Evolutionary conservation across 2,888 invertebrate genomes (phyloP).

Genomic region (Synanthedon tipuliformis): DNA sequence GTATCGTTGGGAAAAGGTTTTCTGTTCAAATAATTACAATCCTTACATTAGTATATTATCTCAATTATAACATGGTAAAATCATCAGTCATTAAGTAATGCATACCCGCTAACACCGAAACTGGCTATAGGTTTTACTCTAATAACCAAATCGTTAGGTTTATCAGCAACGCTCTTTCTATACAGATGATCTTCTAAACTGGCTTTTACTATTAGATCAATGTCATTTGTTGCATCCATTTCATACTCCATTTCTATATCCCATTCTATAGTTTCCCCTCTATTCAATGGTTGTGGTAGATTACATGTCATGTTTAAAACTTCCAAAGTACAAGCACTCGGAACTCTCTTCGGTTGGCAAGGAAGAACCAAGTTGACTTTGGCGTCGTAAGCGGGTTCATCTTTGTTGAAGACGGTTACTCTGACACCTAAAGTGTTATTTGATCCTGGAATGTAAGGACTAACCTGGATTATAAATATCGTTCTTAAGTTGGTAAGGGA

Average conservation of each 20-base stretch:
- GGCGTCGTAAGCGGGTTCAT: slow-evolving; percentile 55
- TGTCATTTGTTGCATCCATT: slow-evolving; percentile 18
- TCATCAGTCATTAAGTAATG: slow-evolving; percentile 1
- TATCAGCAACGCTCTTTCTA: slow-evolving; percentile 28
- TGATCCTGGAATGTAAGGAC: slow-evolving; percentile 44
- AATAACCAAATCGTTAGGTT: slow-evolving; percentile 22
- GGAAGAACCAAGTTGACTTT: slow-evolving; percentile 37
- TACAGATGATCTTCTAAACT: slow-evolving; percentile 33
- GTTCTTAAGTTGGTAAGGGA: neutral
- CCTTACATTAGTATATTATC: neutral
- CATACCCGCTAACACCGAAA: slow-evolving; percentile 42
- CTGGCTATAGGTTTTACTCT: slow-evolving; percentile 27
- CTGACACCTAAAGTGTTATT: slow-evolving; percentile 35
- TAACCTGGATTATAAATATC: slow-evolving; percentile 13
- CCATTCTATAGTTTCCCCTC: slow-evolving; percentile 31
- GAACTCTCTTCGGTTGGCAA: slow-evolving; percentile 37
- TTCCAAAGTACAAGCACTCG: slow-evolving; percentile 36
- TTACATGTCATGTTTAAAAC: slow-evolving; percentile 34
- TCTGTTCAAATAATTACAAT: neutral
- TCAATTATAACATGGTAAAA: neutral
- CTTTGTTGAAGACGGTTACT: slow-evolving; percentile 35
- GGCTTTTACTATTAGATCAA: slow-evolving; percentile 24
- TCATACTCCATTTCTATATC: slow-evolving; percentile 49
- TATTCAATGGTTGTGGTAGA: slow-evolving; percentile 39
- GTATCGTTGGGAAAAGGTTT: neutral